A percentile compares a stretch with the other conserved stretches of the same genome.
Evolutionary conservation across 1,140 invertebrate genomes (phyloP).

Genomic region (Adoxophyes honmai): DNA sequence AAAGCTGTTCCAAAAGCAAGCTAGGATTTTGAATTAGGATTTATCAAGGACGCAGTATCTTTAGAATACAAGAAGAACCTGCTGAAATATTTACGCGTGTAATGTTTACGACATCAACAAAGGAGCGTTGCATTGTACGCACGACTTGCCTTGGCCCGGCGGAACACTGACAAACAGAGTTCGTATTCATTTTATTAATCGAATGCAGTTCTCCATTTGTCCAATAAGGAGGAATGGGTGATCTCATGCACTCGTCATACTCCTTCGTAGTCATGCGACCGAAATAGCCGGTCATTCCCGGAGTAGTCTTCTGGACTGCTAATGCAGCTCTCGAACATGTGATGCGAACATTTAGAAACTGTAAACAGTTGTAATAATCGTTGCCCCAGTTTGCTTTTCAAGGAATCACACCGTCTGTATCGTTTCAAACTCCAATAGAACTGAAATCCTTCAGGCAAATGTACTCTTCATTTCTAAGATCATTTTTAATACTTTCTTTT

Average conservation of each 20-base stretch:
- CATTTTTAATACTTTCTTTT: too few relatives aligned
- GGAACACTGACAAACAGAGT: slow-evolving; percentile 3
- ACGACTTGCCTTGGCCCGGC: too few relatives aligned
- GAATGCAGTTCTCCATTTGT: slow-evolving; percentile 32
- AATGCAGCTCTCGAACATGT: neutral
- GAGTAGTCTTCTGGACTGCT: slow-evolving; percentile 20
- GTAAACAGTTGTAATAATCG: slow-evolving; percentile 4
- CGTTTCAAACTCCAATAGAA: too few relatives aligned
- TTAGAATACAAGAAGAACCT: too few relatives aligned
- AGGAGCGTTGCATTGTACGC: neutral
- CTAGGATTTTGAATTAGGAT: too few relatives aligned
- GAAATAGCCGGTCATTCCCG: slow-evolving; percentile 48
- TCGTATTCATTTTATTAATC: slow-evolving; percentile 15
- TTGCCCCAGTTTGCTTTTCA: neutral
- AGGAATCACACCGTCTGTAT: too few relatives aligned
- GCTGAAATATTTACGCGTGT: neutral
- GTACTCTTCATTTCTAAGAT: too few relatives aligned
- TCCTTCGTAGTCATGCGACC: slow-evolving; percentile 52
- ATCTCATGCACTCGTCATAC: slow-evolving; percentile 63
- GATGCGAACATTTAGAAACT: neutral
- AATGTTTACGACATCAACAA: slow-evolving; percentile 8
- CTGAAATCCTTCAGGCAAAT: too few relatives aligned
- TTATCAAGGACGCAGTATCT: too few relatives aligned
- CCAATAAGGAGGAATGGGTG: slow-evolving; percentile 58
- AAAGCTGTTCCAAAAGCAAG: too few relatives aligned